Base-by-base conservation (phyloP, 2,888 invertebrate genomes). In the Heliconius ismenius region DNA sequence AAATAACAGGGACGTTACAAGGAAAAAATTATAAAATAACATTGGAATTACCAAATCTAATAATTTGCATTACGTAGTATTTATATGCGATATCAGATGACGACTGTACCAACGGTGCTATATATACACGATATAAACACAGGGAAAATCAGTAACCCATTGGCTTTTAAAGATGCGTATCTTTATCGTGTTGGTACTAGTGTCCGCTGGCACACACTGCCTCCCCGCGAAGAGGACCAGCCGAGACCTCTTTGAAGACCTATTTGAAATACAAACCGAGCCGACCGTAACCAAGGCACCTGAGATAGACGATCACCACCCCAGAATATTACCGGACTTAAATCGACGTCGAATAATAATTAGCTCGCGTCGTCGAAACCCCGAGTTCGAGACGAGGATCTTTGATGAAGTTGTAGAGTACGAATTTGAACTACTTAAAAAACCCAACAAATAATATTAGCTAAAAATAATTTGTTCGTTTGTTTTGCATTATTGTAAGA, bases 131-230 rank as follows among this genome's bases (percentile, higher is more conserved):
- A 73, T 36, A 39, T 80, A 77, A 79, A 74, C 74, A 76, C 63
- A 75, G 76, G 79, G 77, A 76, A 78, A 80, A 78, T 80, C 84
- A 85, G 84, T 86, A 69, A 70, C 43, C 74, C 73, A 79, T 63
- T 73, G 63, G 74, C 64, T 65, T 72, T 70, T 64, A 64, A 80
- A 79, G 60, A 83, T 84, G 83, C 74, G 70, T 67, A 78, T 75
- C 60, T 67, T 76, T 26, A 21, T 79, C 65, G 75, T 62, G 18
- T 24, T 81, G 69, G 32, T 81, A 36, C 36, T 81, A 54, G 73
- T 78, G 64, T 78, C 73, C 73, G 78, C 77, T 7, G 67, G 75
- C 75, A 78, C 69, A 24, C 64, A 32, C 64, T 74, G 63, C 73
- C 43, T 78, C 58, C 77, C 73, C 36, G 26, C 58, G 1, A 15